Base-by-base conservation (phyloP, 2,888 invertebrate species). In the Acleris sparsana region DNA sequence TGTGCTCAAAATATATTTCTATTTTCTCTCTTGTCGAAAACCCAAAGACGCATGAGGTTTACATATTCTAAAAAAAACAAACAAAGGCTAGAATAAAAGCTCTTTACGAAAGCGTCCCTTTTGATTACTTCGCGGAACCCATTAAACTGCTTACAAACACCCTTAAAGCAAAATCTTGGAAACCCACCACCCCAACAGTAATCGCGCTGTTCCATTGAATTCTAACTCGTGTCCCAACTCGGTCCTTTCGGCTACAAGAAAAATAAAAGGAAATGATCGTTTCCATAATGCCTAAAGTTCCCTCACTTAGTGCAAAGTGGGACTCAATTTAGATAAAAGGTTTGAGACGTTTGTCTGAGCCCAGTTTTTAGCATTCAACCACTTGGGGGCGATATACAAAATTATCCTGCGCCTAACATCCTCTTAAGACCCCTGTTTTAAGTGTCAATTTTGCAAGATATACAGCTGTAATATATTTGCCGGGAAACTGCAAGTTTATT, bases 271-370 rank as follows among this genome's bases (percentile, higher is more conserved):
- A 61, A 63, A 58, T 68, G 70, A 73, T 73, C 69, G 71, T 57
- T 66, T 66, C 56, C 60, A 69, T 67, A 71, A 71, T 72, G 71
- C 70, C 68, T 69, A 67, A 72, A 73, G 70, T 70, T 71, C 71
- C 63, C 69, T 70, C 76, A 75, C 75, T 78, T 75, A 76, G 73
- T 69, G 69, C 63, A 73, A 76, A 75, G 75, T 74, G 75, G 72
- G 73, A 68, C 72, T 73, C 80, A 79, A 80, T 80, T 80, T 77
- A 78, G 78, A 76, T 79, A 80, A 80, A 80, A 80, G 78, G 78
- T 74, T 77, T 72, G 73, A 71, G 72, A 75, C 75, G 73, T 74
- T 75, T 72, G 75, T 73, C 72, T 73, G 71, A 68, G 68, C 63
- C 58, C 62, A 66, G 69, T 65, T 69, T 67, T 66, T 66, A 66